Conservation (phyloP, 2,797 vertebrate genomes). For the Chaenodraco wilsoni region DNA sequence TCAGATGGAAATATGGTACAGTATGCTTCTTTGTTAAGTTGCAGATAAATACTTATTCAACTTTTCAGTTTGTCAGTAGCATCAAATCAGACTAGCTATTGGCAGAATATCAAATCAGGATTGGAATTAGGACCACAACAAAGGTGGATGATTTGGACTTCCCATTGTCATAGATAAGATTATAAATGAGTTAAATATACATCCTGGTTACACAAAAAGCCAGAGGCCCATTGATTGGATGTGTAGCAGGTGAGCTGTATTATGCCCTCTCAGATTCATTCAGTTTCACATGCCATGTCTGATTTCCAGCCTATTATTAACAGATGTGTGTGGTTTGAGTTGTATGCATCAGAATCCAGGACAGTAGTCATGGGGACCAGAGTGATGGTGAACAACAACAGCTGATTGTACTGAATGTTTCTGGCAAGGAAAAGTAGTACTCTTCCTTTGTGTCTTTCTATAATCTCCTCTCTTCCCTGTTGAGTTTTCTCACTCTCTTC, state of each 20-base stretch:
- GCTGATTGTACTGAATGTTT: conserved; percentile 73
- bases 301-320: conserved; percentile 70
- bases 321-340: conserved; percentile 68
- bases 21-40: too few relatives aligned
- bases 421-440: conserved; percentile 76
- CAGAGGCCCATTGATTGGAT: neutral
- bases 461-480: conserved; percentile 22
- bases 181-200: neutral
- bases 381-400: conserved; percentile 75
- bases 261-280: conserved; percentile 20
- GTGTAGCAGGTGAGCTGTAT: neutral
- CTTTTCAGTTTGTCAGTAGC: too few relatives aligned
- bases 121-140: neutral
- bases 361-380: conserved; percentile 79
- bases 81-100: too few relatives aligned
- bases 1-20: too few relatives aligned
- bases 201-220: neutral
- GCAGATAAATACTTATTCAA: too few relatives aligned
- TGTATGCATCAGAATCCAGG: conserved; percentile 72
- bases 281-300: conserved; percentile 43
- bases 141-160: neutral
- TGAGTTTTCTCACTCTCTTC: conserved; percentile 8
- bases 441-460: conserved; percentile 72
- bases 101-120: too few relatives aligned
- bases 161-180: neutral